phyloP scores from a whole-genome alignment of 2,113 vertebrate species.

The Notothenia coriiceps region DNA sequence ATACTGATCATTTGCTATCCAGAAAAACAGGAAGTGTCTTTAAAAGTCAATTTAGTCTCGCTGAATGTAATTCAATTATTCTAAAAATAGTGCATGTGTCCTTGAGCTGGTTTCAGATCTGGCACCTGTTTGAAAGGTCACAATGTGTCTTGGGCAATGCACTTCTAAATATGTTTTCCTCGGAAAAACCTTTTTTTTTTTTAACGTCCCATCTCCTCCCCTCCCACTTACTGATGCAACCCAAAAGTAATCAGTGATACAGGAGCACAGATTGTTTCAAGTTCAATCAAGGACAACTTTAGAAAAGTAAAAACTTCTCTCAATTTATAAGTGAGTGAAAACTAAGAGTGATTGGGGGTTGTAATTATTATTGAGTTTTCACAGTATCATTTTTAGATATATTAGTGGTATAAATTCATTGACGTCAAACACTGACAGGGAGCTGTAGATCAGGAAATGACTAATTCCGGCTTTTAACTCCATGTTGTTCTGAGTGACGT shows the following conservation, averaged over 20 bases:
- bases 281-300: background rate
- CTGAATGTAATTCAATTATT: constrained; percentile 3
- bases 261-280: background rate
- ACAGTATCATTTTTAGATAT: background rate
- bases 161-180: constrained; percentile 23
- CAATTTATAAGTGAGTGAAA: background rate
- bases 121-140: constrained; percentile 49
- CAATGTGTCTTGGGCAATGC: background rate
- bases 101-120: constrained; percentile 6
- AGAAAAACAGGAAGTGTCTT: background rate
- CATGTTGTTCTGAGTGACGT: constrained; percentile 38
- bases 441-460: background rate
- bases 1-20: background rate
- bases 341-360: background rate
- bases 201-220: background rate
- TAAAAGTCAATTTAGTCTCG: background rate
- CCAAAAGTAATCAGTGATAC: constrained; percentile 35
- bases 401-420: background rate
- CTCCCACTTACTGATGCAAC: constrained; percentile 44
- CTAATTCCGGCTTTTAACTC: constrained; percentile 24
- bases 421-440: background rate
- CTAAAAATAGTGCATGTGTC: constrained; percentile 28
- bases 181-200: background rate
- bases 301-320: background rate
- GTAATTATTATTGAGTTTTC: background rate